Conservation (phyloP, 2,888 invertebrate genomes). For the Sphaeridia pumilis region DNA sequence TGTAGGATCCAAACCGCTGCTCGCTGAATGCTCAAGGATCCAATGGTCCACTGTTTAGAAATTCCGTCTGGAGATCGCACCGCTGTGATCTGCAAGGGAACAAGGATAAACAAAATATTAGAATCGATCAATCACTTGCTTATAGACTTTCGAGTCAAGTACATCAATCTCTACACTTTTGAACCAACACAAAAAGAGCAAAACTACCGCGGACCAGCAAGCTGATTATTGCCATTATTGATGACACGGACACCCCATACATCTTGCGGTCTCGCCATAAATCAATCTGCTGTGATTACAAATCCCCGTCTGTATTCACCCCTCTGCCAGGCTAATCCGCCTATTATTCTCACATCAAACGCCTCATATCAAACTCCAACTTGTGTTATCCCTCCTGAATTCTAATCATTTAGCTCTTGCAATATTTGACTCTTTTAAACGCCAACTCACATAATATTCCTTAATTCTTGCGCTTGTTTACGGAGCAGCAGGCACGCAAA, state of each 20-base stretch:
- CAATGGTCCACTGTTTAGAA: slow-evolving; percentile 73
- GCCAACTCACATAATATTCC: background rate
- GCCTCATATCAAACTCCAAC: background rate
- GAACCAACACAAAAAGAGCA: too few relatives aligned
- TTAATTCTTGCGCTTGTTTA: too few relatives aligned
- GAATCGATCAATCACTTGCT: too few relatives aligned
- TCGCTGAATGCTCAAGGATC: slow-evolving; percentile 83
- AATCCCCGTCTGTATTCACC: background rate
- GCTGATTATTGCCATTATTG: slow-evolving; percentile 1
- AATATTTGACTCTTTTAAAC: background rate
- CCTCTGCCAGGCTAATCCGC: background rate
- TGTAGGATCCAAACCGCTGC: slow-evolving; percentile 91
- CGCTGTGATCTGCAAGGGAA: slow-evolving; percentile 42
- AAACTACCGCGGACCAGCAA: too few relatives aligned
- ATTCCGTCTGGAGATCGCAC: slow-evolving; percentile 94
- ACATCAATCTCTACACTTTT: too few relatives aligned
- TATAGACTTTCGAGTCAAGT: too few relatives aligned
- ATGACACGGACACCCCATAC: slow-evolving; percentile 2
- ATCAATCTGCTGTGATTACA: too few relatives aligned
- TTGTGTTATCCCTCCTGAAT: background rate
- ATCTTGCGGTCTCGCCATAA: background rate
- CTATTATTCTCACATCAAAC: background rate
- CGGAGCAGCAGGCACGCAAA: too few relatives aligned
- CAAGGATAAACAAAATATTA: background rate
- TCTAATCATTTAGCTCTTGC: background rate